phyloP scores from a whole-genome alignment of 2,888 invertebrate species.

The Pilophorus perplexus region DNA sequence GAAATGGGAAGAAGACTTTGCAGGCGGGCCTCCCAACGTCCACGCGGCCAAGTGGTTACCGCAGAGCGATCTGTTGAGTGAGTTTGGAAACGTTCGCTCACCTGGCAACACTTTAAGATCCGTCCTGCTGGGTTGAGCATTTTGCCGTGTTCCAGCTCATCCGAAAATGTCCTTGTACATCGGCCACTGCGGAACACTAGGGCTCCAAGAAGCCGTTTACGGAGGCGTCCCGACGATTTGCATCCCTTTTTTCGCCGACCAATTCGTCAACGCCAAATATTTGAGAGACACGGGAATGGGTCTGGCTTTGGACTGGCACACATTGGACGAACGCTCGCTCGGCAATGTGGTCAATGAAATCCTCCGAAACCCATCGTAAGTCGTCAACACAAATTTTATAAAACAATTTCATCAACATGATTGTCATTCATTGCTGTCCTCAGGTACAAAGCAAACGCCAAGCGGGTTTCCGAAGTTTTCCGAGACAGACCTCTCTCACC shows the following conservation, averaged over 20 bases:
- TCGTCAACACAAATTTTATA: neutral
- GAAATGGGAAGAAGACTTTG: constrained; percentile 71
- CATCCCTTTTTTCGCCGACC: constrained; percentile 69
- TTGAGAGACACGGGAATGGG: constrained; percentile 59
- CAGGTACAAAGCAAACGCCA: constrained; percentile 41
- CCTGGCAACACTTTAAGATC: neutral
- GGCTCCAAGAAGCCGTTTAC: constrained; percentile 64
- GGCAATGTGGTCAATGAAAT: constrained; percentile 15
- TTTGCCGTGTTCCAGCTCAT: constrained; percentile 57
- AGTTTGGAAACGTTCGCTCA: neutral
- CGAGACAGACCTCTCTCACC: constrained; percentile 60
- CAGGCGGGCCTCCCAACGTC: constrained; percentile 62
- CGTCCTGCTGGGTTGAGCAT: neutral
- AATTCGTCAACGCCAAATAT: constrained; percentile 60
- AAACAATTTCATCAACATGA: neutral
- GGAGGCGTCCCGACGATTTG: constrained; percentile 64
- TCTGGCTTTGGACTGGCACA: constrained; percentile 50
- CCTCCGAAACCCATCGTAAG: constrained; percentile 28
- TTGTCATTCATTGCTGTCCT: neutral
- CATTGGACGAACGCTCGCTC: no score
- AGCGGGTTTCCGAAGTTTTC: constrained; percentile 46
- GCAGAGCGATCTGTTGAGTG: constrained; percentile 75
- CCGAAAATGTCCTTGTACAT: constrained; percentile 67
- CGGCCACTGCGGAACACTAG: constrained; percentile 71
- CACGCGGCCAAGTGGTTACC: constrained; percentile 67